Evolutionary conservation across 1,140 invertebrate genomes (phyloP).

Genomic region (Araneus ventricosus): DNA sequence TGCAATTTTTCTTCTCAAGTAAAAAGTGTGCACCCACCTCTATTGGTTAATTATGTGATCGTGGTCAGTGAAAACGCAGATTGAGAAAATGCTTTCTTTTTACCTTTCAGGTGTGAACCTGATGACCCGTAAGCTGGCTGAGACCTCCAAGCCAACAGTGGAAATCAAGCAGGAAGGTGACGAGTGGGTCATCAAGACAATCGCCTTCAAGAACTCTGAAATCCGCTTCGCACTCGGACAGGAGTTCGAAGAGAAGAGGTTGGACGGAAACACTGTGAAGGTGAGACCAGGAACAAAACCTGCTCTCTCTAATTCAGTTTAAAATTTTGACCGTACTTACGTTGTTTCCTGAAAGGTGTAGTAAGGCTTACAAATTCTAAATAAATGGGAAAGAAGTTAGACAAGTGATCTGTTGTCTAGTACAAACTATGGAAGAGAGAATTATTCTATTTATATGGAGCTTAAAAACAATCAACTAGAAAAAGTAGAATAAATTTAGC

Average conservation of each 20-base stretch:
- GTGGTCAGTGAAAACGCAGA: no score
- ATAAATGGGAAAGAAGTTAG: no score
- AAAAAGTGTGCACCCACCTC: no score
- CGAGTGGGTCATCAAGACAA: slow-evolving; percentile 87
- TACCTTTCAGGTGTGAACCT: slow-evolving; percentile 86
- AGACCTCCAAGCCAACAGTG: slow-evolving; percentile 86
- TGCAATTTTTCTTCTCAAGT: no score
- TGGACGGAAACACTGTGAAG: slow-evolving; percentile 92
- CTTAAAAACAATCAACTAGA: no score
- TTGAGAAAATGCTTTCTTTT: no score
- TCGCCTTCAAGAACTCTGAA: slow-evolving; percentile 90
- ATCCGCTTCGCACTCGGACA: slow-evolving; percentile 89
- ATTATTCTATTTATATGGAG: no score
- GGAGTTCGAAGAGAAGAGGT: slow-evolving; percentile 92
- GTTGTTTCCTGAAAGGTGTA: neutral
- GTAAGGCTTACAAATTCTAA: no score
- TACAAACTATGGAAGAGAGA: no score
- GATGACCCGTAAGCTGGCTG: slow-evolving; percentile 87
- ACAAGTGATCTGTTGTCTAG: no score
- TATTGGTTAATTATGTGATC: no score
- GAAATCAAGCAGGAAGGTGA: slow-evolving; percentile 86
- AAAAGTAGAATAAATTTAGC: no score
- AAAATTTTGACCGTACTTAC: neutral
- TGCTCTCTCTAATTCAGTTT: neutral
- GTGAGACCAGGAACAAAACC: neutral